Percentiles rank a stretch among this genome's conserved stretches.
These are phyloP conservation scores for Cheilosia urbana DNA, from an alignment of 2,888 invertebrate genomes.

Conservation along the genomic window DNA sequence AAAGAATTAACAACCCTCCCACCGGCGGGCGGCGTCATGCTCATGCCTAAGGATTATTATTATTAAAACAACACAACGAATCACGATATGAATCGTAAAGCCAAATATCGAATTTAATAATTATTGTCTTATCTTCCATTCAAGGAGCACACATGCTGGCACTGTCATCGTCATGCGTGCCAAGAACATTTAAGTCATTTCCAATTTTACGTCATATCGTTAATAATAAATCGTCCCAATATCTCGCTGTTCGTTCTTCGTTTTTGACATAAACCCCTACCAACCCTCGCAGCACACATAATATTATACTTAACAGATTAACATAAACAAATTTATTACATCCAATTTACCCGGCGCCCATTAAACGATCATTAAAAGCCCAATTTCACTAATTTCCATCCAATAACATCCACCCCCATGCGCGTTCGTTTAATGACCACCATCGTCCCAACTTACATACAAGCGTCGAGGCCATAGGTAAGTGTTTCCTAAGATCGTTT, in stretches of 20 bases:
- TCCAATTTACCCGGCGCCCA: slow-evolving; percentile 53
- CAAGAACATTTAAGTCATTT: slow-evolving; percentile 29
- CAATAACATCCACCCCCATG: slow-evolving; percentile 54
- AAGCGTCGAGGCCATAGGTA: slow-evolving; percentile 23
- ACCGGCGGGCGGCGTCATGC: too few relatives aligned
- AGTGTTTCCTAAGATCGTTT: slow-evolving; percentile 57
- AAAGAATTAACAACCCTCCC: too few relatives aligned
- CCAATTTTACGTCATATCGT: slow-evolving; percentile 14
- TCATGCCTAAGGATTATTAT: not conserved
- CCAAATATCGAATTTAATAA: slow-evolving; percentile 38
- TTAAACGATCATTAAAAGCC: slow-evolving; percentile 70
- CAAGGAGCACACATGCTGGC: not conserved
- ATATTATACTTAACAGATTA: slow-evolving; percentile 43
- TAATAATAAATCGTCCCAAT: slow-evolving; percentile 38
- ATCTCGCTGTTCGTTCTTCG: not conserved
- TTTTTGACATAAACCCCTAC: slow-evolving; percentile 1
- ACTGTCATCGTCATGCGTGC: not conserved
- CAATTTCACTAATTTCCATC: slow-evolving; percentile 71
- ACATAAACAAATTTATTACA: slow-evolving; percentile 61
- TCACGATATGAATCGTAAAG: slow-evolving; percentile 29
- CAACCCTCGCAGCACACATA: slow-evolving; percentile 3
- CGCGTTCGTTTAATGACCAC: slow-evolving; percentile 18
- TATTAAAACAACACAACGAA: slow-evolving; percentile 26
- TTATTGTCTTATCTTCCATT: slow-evolving; percentile 35
- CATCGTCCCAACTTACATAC: slow-evolving; percentile 16